Evolutionary conservation across 1,140 invertebrate genomes (phyloP).

Genomic region (Adelges cooleyi): DNA sequence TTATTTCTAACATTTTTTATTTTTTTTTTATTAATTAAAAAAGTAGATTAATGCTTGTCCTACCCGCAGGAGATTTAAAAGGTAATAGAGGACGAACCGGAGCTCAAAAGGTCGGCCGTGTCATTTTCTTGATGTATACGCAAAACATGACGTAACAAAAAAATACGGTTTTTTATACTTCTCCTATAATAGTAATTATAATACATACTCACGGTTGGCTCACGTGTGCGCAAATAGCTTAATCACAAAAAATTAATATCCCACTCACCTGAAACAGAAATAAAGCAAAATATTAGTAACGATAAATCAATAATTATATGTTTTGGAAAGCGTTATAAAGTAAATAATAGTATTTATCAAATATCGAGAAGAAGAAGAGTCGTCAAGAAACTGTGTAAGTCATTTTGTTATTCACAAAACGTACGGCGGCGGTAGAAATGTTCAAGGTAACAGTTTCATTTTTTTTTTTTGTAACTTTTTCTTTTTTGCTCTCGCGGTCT

Average conservation of each 20-base stretch:
- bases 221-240: too few species aligned
- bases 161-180: too few species aligned
- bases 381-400: background rate
- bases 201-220: background rate
- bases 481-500: background rate
- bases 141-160: background rate
- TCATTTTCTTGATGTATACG: background rate
- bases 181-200: too few species aligned
- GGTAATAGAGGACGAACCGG: too few species aligned
- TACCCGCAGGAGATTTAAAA: too few species aligned
- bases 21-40: too few species aligned
- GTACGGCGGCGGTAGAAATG: background rate
- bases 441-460: background rate
- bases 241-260: background rate
- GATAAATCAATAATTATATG: background rate
- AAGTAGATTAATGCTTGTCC: too few species aligned
- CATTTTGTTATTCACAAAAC: background rate
- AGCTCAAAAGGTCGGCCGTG: background rate
- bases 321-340: too few species aligned
- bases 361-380: too few species aligned
- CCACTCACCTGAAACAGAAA: constrained; percentile 24
- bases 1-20: too few species aligned
- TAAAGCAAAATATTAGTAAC: background rate
- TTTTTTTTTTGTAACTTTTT: background rate
- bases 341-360: too few species aligned